phyloP scores from a whole-genome alignment of 2,113 vertebrate species.

The Illadopsis cleaveri region DNA sequence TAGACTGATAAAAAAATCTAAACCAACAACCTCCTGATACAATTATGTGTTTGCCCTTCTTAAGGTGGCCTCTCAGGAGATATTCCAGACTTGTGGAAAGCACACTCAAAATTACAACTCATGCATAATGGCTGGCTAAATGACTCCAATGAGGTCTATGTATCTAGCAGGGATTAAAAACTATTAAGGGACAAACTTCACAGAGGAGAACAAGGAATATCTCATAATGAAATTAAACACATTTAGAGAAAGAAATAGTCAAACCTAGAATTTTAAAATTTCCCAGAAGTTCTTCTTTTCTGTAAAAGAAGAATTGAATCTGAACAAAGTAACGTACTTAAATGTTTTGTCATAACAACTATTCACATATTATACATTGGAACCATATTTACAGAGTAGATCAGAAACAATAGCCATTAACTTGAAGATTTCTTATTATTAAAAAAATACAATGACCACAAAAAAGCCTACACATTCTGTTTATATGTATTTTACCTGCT shows the following conservation, averaged over 20 bases:
- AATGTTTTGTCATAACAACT: background rate
- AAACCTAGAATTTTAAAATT: background rate
- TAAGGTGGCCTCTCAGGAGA: background rate
- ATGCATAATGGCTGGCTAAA: background rate
- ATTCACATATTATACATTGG: background rate
- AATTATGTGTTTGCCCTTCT: background rate
- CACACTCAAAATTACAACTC: background rate
- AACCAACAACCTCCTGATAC: background rate
- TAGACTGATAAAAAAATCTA: background rate
- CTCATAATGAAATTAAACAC: background rate
- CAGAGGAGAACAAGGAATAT: background rate
- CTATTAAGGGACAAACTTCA: background rate
- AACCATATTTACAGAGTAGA: background rate
- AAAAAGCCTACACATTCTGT: background rate
- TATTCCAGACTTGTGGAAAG: background rate
- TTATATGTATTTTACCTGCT: background rate
- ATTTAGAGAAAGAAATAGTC: background rate
- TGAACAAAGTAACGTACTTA: background rate
- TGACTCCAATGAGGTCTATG: accelerated
- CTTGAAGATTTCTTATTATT: background rate
- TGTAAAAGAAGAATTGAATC: background rate
- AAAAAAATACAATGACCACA: background rate
- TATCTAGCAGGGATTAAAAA: background rate
- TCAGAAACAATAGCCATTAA: background rate
- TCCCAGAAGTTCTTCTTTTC: background rate